phyloP scores from a whole-genome alignment of 2,113 vertebrate genomes.

The Larimichthys polyactis region DNA sequence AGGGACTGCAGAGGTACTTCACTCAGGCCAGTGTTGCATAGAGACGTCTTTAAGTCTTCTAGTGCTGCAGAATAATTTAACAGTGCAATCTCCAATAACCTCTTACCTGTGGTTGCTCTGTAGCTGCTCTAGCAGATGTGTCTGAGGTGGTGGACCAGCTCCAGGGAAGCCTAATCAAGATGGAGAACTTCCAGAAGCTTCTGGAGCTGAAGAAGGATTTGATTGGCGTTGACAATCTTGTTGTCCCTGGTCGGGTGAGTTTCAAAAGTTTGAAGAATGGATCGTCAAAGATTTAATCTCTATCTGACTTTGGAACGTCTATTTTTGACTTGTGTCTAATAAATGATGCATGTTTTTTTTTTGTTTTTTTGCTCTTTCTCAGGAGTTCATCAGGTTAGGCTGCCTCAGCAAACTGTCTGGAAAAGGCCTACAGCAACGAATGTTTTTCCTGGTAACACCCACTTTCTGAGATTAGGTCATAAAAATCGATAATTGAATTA shows the following conservation, averaged over 20 bases:
- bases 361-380: constrained; percentile 14
- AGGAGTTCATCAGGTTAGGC: constrained; percentile 98
- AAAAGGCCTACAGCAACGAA: constrained; percentile 97
- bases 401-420: constrained; percentile 98
- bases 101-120: neutral
- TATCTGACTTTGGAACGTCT: neutral
- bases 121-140: constrained; percentile 95
- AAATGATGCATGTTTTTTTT: neutral
- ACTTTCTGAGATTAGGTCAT: constrained; percentile 31
- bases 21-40: neutral
- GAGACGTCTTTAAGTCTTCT: neutral
- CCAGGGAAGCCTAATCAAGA: constrained; percentile 92
- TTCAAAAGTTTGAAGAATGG: neutral
- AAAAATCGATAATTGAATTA: constrained; percentile 40
- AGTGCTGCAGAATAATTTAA: neutral
- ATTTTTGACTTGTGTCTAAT: neutral
- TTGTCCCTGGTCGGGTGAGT: constrained; percentile 91
- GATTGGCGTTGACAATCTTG: constrained; percentile 93
- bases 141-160: constrained; percentile 94
- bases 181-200: constrained; percentile 98
- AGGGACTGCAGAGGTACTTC: constrained; percentile 93
- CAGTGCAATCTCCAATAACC: neutral
- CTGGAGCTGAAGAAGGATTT: constrained; percentile 97
- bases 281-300: neutral
- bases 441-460: constrained; percentile 96